phyloP scores from a whole-genome alignment of 2,113 vertebrate species.

The Ophthalmolycus amberensis region DNA sequence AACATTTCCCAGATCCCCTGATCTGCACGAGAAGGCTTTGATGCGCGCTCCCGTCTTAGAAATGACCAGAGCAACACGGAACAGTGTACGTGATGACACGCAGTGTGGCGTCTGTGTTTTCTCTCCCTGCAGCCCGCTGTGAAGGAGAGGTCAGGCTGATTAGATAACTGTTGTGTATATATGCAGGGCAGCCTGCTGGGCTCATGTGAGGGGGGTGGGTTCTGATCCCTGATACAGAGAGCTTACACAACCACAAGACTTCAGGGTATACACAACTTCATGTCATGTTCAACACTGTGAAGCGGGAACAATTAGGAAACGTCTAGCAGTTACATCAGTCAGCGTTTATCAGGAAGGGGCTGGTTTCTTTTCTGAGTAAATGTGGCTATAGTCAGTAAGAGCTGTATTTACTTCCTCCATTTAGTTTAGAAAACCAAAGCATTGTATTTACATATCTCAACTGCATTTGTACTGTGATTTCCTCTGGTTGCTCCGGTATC shows the following conservation, averaged over 20 bases:
- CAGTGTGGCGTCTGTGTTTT: conserved; percentile 67
- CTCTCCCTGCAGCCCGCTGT: conserved; percentile 60
- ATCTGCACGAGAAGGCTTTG: not conserved
- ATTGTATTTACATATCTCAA: not conserved
- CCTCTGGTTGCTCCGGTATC: not conserved
- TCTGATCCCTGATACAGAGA: conserved; percentile 33
- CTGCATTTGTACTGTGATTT: not conserved
- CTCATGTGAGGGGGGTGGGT: conserved; percentile 39
- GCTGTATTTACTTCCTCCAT: not conserved
- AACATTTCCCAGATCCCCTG: not conserved
- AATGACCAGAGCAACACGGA: conserved; percentile 4
- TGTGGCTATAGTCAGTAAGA: not conserved
- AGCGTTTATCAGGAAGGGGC: not conserved
- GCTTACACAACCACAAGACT: conserved; percentile 6
- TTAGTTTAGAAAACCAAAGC: not conserved
- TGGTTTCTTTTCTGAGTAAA: not conserved
- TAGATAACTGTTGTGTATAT: conserved; percentile 72
- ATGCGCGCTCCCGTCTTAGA: not conserved
- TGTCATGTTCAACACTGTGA: not conserved
- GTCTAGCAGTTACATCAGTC: not conserved
- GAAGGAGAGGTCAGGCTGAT: conserved; percentile 72
- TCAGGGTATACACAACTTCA: not conserved
- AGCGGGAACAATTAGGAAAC: not conserved
- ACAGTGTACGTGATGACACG: conserved; percentile 37
- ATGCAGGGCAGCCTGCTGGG: conserved; percentile 55